Evolutionary conservation across 1,140 invertebrate genomes (phyloP).

Genomic region (Brachionus plicatilis): DNA sequence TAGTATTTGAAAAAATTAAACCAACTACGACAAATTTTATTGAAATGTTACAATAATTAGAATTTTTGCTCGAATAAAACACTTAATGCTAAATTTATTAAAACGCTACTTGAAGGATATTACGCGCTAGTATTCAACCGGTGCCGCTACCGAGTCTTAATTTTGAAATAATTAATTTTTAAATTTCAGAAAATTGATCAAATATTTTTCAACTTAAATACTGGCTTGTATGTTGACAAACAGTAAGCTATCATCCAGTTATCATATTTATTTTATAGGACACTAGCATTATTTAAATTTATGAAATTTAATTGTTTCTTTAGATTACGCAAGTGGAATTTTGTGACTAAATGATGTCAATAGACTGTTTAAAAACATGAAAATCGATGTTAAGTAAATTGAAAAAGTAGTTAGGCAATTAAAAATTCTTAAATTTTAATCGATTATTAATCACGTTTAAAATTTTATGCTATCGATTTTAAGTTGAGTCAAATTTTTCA

Average conservation of each 20-base stretch:
- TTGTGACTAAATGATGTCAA: background rate
- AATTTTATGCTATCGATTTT: background rate
- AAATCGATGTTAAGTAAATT: background rate
- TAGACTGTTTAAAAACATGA: background rate
- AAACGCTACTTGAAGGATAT: background rate
- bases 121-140: background rate
- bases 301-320: background rate
- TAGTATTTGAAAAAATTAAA: background rate
- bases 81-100: background rate
- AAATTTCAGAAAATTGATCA: background rate
- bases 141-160: background rate
- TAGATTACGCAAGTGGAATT: background rate
- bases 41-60: background rate
- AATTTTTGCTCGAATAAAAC: background rate
- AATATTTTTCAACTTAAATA: background rate
- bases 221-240: background rate
- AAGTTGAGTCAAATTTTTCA: background rate
- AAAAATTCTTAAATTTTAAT: background rate
- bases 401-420: background rate
- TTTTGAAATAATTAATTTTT: background rate
- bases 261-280: background rate
- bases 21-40: background rate
- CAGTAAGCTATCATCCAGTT: background rate
- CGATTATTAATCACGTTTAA: background rate
- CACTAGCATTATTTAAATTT: background rate